Conservation (phyloP, 1,140 invertebrate species). For the Bombus sibiricus region DNA sequence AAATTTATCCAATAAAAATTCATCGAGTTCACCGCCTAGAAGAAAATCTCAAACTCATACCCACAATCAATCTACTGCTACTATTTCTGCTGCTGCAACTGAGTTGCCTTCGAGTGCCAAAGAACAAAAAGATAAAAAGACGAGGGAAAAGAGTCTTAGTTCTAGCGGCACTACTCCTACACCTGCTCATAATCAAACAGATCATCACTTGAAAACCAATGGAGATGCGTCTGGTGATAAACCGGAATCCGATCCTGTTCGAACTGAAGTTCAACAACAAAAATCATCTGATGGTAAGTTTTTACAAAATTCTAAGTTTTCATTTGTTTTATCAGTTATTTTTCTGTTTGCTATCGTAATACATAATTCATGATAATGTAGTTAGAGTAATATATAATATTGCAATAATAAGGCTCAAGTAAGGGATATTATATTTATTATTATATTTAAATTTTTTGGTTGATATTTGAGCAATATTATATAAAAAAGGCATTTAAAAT, state of each 20-base stretch:
- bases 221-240: constrained; percentile 71
- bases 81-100: constrained; percentile 11
- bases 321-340: not conserved
- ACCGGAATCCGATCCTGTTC: constrained; percentile 53
- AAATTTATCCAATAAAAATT: constrained; percentile 63
- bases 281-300: constrained; percentile 74
- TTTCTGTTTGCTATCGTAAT: not conserved
- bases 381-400: not conserved
- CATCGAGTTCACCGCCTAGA: constrained; percentile 74
- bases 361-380: not conserved
- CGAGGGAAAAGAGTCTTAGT: constrained; percentile 66
- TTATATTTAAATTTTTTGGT: not conserved
- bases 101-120: constrained; percentile 59
- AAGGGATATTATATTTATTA: too few relatives aligned
- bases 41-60: constrained; percentile 69
- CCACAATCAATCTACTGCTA: constrained; percentile 36
- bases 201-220: constrained; percentile 72
- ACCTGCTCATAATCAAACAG: constrained; percentile 62
- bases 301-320: constrained; percentile 10
- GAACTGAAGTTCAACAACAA: constrained; percentile 67
- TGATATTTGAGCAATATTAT: not conserved
- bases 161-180: constrained; percentile 64
- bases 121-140: constrained; percentile 73
- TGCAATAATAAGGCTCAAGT: not conserved
- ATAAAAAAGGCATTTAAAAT: not conserved